These are phyloP conservation scores for Heliocidaris tuberculata DNA, from an alignment of 35 echinoderm and acorn worm genomes.

Conservation along the genomic window DNA sequence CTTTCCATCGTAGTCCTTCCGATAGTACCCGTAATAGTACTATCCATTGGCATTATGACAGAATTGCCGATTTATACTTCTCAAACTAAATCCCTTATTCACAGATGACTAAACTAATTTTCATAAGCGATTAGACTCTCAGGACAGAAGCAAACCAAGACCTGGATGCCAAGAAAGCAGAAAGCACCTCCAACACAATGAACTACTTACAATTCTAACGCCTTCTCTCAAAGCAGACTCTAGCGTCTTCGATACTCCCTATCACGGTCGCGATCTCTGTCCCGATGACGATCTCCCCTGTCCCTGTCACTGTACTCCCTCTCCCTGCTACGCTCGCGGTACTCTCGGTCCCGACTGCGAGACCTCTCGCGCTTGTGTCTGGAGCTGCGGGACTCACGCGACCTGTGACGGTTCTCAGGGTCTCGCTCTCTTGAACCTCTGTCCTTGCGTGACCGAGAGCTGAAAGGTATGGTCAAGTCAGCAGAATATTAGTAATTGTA, in stretches of 20 bases:
- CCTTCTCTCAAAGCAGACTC: neutral
- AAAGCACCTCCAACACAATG: neutral
- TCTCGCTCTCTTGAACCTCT: slow-evolving; percentile 73
- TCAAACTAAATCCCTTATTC: neutral
- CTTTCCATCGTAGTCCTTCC: neutral
- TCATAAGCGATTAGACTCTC: neutral
- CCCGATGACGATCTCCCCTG: slow-evolving; percentile 72
- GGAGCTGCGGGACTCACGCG: slow-evolving; percentile 58
- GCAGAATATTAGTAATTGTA: neutral
- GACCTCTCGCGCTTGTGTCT: slow-evolving; percentile 70
- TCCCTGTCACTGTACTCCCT: slow-evolving; percentile 52
- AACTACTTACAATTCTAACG: neutral
- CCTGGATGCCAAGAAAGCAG: neutral
- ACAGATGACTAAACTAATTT: neutral
- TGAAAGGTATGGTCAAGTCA: neutral
- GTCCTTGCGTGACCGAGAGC: slow-evolving; percentile 65
- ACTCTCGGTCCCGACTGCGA: slow-evolving; percentile 71
- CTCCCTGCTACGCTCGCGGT: slow-evolving; percentile 75
- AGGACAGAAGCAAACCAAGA: neutral
- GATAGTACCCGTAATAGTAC: neutral
- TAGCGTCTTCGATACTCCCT: slow-evolving; percentile 74
- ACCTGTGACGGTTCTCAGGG: slow-evolving; percentile 64
- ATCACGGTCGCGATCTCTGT: slow-evolving; percentile 64
- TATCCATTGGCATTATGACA: neutral
- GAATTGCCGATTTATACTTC: neutral